Evolutionary conservation across 2,888 invertebrate genomes (phyloP), one percentile per base, ranked within the genome.

Genomic region (Oxyteleia sp.): DNA sequence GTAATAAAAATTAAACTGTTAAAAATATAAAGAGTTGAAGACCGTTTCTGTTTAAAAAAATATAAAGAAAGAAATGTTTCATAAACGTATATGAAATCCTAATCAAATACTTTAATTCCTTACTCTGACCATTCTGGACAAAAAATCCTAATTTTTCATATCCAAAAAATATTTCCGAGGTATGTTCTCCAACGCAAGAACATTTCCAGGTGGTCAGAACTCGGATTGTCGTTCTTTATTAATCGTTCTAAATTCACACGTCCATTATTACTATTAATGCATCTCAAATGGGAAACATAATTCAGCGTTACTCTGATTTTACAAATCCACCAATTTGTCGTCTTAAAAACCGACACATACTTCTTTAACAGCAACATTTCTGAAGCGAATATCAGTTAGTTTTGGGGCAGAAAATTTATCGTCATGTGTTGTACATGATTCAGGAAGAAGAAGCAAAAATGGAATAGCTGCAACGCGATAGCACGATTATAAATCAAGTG

Each of bases 401-500:
- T 16, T 10, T 45, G 18, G 43, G 16, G 45, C 15, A 10, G 18
- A 45, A 10, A 45, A 45, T 45, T 45, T 45, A 45, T 45, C 45
- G 18, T 45, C 45, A 45, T 45, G 10, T 18, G 18, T 45, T 45
- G 45, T 45, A 18, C 18, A 45, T 18, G 45, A 18, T 45, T 45
- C 45, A 18, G 45, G 18, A 45, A 45, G 18, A 45, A 45, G 45
- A 10, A 45, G 18, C 18, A 45, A 5, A 10, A 16, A 18, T 45
- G 45, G 18, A 45, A 45, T 45, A 15, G 18, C 45, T 45, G 10
- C 45, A 45, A 45, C 18, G 10, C 18, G 45, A 45, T 18, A 45
- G 18, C 45, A 45, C 16, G 45, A 10, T 16, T 45, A 45, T 45
- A 45, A 45, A 45, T 45, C 45, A 45, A 18, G 45, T 11, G 18